These are phyloP conservation scores for Heliconius eleuchia DNA, from an alignment of 1,140 invertebrate genomes.

Conservation along the genomic window DNA sequence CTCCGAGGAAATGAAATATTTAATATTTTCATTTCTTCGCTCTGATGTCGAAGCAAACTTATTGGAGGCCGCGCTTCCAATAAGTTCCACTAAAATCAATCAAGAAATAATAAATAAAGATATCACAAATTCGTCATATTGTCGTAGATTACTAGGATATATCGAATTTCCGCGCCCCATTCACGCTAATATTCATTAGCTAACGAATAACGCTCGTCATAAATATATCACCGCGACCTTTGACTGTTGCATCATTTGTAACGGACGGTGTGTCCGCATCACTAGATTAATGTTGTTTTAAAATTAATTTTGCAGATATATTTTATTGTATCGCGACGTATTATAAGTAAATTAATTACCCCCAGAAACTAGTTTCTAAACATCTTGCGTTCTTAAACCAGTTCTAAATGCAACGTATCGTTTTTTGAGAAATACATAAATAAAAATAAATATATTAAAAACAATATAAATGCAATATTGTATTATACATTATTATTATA, in stretches of 20 bases:
- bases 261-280: slow-evolving; percentile 12
- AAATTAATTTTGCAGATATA: slow-evolving; percentile 16
- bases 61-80: no score
- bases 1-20: no score
- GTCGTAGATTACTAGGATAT: background rate
- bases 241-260: slow-evolving; percentile 29
- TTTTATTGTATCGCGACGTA: background rate
- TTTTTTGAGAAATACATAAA: slow-evolving; percentile 14
- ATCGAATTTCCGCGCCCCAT: background rate
- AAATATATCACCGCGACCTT: slow-evolving; percentile 27
- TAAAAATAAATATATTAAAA: background rate
- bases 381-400: slow-evolving; percentile 21
- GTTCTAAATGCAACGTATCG: background rate
- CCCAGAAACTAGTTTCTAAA: slow-evolving; percentile 26
- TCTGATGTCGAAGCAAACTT: no score
- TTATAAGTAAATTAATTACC: slow-evolving; percentile 2
- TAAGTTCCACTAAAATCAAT: background rate
- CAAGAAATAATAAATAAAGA: background rate
- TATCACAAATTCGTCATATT: background rate
- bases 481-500: no score
- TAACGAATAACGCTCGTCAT: slow-evolving; percentile 49
- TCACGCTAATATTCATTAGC: slow-evolving; percentile 63
- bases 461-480: no score
- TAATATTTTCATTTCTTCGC: no score
- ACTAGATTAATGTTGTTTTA: background rate